Evolutionary conservation across 1,140 invertebrate genomes (phyloP), one percentile per base, ranked within the genome.

Genomic region (Ladona fulva): DNA sequence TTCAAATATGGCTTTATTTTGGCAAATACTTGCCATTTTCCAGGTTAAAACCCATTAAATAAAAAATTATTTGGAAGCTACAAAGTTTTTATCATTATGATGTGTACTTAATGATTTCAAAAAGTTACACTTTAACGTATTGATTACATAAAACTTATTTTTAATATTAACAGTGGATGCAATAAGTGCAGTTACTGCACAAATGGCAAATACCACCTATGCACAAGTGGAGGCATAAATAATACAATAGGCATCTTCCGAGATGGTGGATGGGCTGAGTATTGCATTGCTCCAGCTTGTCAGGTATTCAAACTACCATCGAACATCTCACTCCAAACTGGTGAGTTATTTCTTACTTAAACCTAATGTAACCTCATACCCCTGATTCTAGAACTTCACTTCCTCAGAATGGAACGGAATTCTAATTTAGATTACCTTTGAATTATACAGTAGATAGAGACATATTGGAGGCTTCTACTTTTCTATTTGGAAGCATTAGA

Each of bases 201-300:
- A 79, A 83, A 81, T 29, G 89, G 88, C 6, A 87, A 85, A 59
- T 91, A 90, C 81, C 90, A 92, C 80, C 87, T 88, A 78, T 92
- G 91, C 80, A 77, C 83, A 10, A 79, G 78, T 0, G 90, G 89
- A 76, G 90, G 89, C 0, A 86, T 91, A 73, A 87, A 90, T 80
- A 89, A 85, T 76, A 91, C 90, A 0, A 85, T 92, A 12, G 91
- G 91, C 0, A 91, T 92, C 73, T 91, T 83, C 80, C 83, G 82
- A 29, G 84, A 92, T 81, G 91, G 91, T 0, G 91, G 91, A 25
- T 92, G 91, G 90, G 88, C 91, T 0, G 87, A 90, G 78, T 92
- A 89, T 80, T 87, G 84, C 1, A 12, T 87, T 7, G 88, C 89
- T 0, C 89, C 90, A 0, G 88, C 89, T 77, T 83, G 82, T 5